A percentile compares a stretch with the other conserved stretches of the same genome.
Evolutionary conservation across 2,888 invertebrate species (phyloP).

Genomic region (Dilophus febrilis): DNA sequence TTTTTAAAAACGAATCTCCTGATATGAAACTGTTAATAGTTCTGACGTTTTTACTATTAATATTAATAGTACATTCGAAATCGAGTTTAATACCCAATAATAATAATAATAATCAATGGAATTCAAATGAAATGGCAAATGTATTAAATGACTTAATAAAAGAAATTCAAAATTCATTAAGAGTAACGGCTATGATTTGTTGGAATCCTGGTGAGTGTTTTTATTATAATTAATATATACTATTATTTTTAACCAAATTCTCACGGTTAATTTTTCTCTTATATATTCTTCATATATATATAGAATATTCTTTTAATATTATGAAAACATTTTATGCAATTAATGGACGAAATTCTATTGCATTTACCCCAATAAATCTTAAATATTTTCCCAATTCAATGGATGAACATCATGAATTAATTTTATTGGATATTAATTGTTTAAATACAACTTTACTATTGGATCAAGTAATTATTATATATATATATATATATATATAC

Average conservation of each 20-base stretch:
- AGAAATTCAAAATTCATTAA: constrained; percentile 7
- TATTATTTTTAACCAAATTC: neutral
- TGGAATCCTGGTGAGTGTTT: constrained; percentile 11
- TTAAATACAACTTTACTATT: constrained; percentile 7
- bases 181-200: constrained; percentile 12
- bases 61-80: too few species aligned
- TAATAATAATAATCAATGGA: too few species aligned
- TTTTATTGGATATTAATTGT: constrained; percentile 15
- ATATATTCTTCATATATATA: neutral
- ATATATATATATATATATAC: too few species aligned
- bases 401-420: constrained; percentile 14
- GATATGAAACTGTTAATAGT: too few species aligned
- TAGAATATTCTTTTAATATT: neutral
- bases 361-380: constrained; percentile 8
- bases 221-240: constrained; percentile 2
- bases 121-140: too few species aligned
- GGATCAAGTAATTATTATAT: constrained; percentile 7
- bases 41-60: too few species aligned
- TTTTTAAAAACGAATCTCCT: too few species aligned
- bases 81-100: too few species aligned
- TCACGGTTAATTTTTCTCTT: too few species aligned
- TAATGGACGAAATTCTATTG: constrained; percentile 10
- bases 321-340: neutral
- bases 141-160: constrained; percentile 4
- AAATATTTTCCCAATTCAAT: constrained; percentile 11